phyloP scores from a whole-genome alignment of 2,113 vertebrate genomes.

The Syrrhaptes paradoxus region DNA sequence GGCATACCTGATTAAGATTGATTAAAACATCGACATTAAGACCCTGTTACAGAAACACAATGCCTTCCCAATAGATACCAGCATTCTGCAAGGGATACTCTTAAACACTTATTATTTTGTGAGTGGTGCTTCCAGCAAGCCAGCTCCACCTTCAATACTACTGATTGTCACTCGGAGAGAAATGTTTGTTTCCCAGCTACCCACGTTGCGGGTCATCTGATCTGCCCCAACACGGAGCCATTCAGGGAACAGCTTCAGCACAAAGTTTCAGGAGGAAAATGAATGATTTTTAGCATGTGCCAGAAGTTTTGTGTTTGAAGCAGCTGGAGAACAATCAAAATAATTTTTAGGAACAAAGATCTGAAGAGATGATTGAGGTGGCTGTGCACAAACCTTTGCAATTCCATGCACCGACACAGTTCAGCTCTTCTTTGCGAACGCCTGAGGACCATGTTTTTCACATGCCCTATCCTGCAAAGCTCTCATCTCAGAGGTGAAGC shows the following conservation, averaged over 20 bases:
- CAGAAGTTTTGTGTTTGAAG: background rate
- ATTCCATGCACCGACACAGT: fast-evolving
- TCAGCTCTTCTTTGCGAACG: fast-evolving
- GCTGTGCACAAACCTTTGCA: background rate
- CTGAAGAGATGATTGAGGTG: background rate
- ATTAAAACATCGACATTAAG: background rate
- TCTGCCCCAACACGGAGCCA: background rate
- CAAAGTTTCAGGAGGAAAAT: background rate
- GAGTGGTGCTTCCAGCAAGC: background rate
- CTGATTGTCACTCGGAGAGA: background rate
- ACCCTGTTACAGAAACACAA: background rate
- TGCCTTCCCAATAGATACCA: background rate
- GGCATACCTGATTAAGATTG: background rate
- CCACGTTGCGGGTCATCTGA: background rate
- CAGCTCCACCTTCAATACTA: background rate
- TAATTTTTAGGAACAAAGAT: background rate
- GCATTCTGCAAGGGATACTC: background rate
- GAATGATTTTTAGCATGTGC: background rate
- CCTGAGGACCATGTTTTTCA: background rate
- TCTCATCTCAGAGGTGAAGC: background rate
- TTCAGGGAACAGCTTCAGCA: background rate
- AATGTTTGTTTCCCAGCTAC: background rate
- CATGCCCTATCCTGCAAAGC: background rate
- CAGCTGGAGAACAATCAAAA: background rate
- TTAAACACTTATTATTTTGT: background rate